Evolutionary conservation across 2,113 vertebrate species (phyloP).

Genomic region (Poecilia latipinna): DNA sequence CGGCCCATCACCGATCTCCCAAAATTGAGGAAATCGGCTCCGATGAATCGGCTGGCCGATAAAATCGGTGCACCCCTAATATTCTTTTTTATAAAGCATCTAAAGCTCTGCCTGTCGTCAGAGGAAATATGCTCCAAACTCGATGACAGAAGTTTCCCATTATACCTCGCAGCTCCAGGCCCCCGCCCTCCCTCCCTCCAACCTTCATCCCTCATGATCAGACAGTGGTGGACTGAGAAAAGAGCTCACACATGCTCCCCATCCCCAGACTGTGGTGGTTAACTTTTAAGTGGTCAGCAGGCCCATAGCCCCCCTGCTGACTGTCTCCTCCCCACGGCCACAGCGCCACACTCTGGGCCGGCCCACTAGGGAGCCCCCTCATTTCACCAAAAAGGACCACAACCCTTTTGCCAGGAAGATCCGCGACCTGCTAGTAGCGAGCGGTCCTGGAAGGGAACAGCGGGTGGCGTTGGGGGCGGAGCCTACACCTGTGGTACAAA

Average conservation of each 20-base stretch:
- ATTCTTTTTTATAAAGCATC: background rate
- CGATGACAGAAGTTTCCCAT: conserved; percentile 58
- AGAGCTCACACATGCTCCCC: conserved; percentile 76
- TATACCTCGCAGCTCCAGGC: conserved; percentile 45
- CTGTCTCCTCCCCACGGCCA: conserved; percentile 64
- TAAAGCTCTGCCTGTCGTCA: background rate
- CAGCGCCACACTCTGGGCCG: conserved; percentile 69
- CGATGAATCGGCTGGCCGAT: too few species aligned
- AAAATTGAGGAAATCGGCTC: too few species aligned
- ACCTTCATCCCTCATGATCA: conserved; percentile 40
- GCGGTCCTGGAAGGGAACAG: background rate
- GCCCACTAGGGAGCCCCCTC: conserved; percentile 70
- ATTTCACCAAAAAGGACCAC: conserved; percentile 77
- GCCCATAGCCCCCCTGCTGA: conserved; percentile 67
- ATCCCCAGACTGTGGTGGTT: conserved; percentile 76
- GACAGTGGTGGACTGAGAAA: conserved; percentile 72
- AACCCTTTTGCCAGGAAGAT: conserved; percentile 74
- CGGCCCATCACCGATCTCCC: too few species aligned
- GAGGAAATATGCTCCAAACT: background rate
- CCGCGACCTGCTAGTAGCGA: conserved; percentile 50
- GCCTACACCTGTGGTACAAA: background rate
- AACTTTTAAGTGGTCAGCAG: conserved; percentile 76
- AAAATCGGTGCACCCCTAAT: too few species aligned
- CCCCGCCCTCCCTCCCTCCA: conserved; percentile 20
- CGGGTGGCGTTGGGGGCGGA: background rate